A percentile compares a stretch with the other conserved stretches of the same genome.
phyloP scores from a whole-genome alignment of 2,888 invertebrate species.

The Dynastes tityus region DNA sequence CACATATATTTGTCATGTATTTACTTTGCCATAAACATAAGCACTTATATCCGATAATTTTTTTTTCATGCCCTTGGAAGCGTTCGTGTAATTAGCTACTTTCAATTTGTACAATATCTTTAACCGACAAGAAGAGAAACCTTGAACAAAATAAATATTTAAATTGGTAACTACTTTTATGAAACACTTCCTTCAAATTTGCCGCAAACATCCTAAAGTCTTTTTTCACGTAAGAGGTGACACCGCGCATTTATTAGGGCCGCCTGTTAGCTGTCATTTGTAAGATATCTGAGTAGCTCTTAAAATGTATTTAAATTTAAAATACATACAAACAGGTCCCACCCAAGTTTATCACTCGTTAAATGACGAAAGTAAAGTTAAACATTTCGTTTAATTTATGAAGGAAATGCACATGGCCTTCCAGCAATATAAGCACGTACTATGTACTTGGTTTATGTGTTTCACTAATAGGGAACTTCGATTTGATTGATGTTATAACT shows the following conservation, averaged over 20 bases:
- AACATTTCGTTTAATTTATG: neutral
- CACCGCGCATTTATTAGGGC: neutral
- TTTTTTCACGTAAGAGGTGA: neutral
- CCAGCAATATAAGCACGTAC: neutral
- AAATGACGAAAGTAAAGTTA: slow-evolving; percentile 26
- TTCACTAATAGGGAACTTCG: neutral
- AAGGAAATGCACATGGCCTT: slow-evolving; percentile 19
- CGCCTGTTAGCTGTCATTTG: slow-evolving; percentile 39
- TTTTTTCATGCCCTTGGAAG: too few relatives aligned
- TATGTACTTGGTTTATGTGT: slow-evolving; percentile 5
- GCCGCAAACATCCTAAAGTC: neutral
- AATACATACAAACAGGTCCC: neutral
- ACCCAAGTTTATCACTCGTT: slow-evolving; percentile 32
- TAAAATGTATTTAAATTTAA: slow-evolving; percentile 16
- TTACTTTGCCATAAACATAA: too few relatives aligned
- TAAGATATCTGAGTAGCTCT: neutral
- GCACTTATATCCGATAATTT: too few relatives aligned
- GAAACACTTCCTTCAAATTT: neutral
- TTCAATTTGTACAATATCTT: too few relatives aligned
- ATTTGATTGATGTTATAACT: too few relatives aligned
- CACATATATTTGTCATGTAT: too few relatives aligned
- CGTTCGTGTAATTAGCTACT: too few relatives aligned
- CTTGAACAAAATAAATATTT: neutral
- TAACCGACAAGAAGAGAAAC: neutral
- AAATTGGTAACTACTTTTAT: neutral